phyloP scores from a whole-genome alignment of 2,888 invertebrate species.

The Thereva unica region DNA sequence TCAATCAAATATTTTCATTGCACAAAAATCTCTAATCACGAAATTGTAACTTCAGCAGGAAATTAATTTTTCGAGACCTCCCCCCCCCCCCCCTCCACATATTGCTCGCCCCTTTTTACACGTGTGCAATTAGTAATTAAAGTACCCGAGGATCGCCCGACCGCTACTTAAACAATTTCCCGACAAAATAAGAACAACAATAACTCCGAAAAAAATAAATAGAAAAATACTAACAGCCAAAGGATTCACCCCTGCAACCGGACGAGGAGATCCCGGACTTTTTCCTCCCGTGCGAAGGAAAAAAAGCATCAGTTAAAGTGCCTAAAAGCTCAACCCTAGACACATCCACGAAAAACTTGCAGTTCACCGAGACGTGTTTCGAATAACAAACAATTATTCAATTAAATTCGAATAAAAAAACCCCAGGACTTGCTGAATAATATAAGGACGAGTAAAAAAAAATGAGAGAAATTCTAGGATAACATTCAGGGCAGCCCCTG shows the following conservation, averaged over 20 bases:
- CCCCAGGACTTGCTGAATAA: conserved; percentile 41
- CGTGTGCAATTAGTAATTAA: too few species aligned
- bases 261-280: conserved; percentile 12
- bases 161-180: conserved; percentile 13
- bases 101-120: too few species aligned
- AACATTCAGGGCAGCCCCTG: background rate
- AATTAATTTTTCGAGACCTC: too few species aligned
- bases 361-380: conserved; percentile 50
- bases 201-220: conserved; percentile 20
- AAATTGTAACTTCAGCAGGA: too few species aligned
- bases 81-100: too few species aligned
- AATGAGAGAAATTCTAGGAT: conserved; percentile 22
- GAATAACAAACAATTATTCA: conserved; percentile 57
- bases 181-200: conserved; percentile 37
- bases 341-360: conserved; percentile 44
- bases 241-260: background rate
- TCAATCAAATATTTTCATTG: too few species aligned
- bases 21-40: too few species aligned
- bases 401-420: conserved; percentile 56
- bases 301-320: conserved; percentile 40
- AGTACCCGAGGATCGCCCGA: too few species aligned
- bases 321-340: conserved; percentile 37
- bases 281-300: conserved; percentile 19
- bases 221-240: conserved; percentile 37
- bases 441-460: conserved; percentile 14